Evolutionary conservation across 1,140 invertebrate species (phyloP), one percentile per base, ranked within the genome.

Genomic region (Aphelinus atriplicis): DNA sequence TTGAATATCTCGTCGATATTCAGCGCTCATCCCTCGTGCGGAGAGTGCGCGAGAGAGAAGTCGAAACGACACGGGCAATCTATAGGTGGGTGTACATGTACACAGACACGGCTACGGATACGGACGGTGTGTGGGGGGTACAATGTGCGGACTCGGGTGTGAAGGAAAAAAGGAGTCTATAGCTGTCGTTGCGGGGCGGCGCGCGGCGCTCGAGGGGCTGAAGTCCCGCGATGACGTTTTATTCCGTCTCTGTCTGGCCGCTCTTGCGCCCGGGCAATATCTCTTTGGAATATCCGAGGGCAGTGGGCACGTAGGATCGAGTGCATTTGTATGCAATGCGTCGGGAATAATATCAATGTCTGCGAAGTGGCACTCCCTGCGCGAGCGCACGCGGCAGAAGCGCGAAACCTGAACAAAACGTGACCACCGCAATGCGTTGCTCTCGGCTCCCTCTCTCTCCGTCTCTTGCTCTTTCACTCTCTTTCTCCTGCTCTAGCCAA

Each of bases 281-380:
- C 63, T 61, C 50, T 9, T 47, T 10, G n/a, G 56, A 70, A 51
- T 68, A 68, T 57, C 66, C 47, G 46, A 10, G 53, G 5, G 60
- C 7, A 42, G 26, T 26, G 26, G 26, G 69, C 69, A 57, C 61
- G 70, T 72, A 50, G 50, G 42, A 9, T 3, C 6, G 61, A 46
- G 71, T 71, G 73, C 77, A 81, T 81, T 81, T 79, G 80, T 81
- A 81, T 81, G 80, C 80, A 77, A 77, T 64, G 80, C 78, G 67
- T 77, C 77, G 69, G 76, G 79, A 81, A 81, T 80, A 81, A 81
- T 80, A 81, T 79, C 80, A 79, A 81, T 81, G 80, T 79, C 78
- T 81, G 68, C 68, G 56, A 70, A 70, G 61, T 75, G 61, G 65
- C 60, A 69, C 43, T 66, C 47, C 53, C 7, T 3, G n/a, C 53